Conservation (phyloP, 2,888 invertebrate species). For the Cryptosula pallasiana region DNA sequence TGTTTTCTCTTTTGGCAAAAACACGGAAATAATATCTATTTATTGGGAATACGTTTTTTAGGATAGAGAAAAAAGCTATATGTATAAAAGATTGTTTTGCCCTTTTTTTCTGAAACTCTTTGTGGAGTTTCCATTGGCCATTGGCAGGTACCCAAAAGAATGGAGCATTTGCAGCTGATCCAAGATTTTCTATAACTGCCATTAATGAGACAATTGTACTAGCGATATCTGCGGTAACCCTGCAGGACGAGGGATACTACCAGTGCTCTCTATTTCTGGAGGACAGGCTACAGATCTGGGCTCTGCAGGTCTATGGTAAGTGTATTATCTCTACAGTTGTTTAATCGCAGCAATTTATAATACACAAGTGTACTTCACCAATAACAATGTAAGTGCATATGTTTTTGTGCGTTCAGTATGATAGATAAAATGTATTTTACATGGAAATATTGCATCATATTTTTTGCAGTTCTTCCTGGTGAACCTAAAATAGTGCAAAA, state of each 20-base stretch:
- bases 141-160: not conserved
- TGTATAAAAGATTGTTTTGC: no score
- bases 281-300: not conserved
- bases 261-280: not conserved
- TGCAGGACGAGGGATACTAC: not conserved
- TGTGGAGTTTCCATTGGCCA: no score
- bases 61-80: no score
- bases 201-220: not conserved
- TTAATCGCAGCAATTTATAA: no score
- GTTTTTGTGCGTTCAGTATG: no score
- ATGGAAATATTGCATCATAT: not conserved
- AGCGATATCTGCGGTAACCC: not conserved
- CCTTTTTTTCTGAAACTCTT: no score
- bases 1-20: no score
- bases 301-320: not conserved
- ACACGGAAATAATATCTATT: no score
- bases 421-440: not conserved
- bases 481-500: not conserved
- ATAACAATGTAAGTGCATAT: no score
- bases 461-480: not conserved
- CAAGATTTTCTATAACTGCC: not conserved
- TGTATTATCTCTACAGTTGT: no score
- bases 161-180: not conserved
- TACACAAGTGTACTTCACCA: no score
- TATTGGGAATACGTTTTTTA: no score